Evolutionary conservation across 2,797 vertebrate species (phyloP).

Genomic region (Phalloptychus januarius): DNA sequence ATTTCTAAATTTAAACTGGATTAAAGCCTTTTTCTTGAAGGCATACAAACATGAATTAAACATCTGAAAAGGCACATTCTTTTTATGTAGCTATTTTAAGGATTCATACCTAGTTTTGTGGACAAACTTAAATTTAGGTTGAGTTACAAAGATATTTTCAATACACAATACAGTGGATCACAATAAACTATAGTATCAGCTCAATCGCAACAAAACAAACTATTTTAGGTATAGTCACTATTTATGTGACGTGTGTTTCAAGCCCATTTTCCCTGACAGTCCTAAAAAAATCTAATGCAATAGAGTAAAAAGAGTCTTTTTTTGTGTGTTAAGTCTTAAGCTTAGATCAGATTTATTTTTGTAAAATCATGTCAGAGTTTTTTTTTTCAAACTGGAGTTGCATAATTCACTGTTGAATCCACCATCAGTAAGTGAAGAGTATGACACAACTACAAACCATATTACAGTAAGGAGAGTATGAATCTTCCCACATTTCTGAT

Average conservation of each 20-base stretch:
- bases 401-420: neutral
- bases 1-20: slow-evolving; percentile 10
- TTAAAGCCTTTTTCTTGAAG: neutral
- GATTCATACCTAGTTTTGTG: neutral
- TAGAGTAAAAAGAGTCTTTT: neutral
- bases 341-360: neutral
- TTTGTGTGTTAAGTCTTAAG: neutral
- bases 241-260: neutral
- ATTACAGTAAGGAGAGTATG: no score
- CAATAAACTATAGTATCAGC: neutral
- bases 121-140: neutral
- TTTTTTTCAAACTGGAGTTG: neutral
- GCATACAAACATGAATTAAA: neutral
- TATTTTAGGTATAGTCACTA: neutral
- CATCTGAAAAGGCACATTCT: neutral
- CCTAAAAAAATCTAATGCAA: neutral
- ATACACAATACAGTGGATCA: neutral
- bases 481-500: no score
- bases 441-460: neutral
- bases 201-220: neutral
- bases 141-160: neutral
- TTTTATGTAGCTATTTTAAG: neutral
- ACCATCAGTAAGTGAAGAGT: neutral
- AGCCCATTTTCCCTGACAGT: neutral
- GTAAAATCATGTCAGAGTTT: neutral